Evolutionary conservation across 53 echinoderm and acorn worm genomes (phyloP), one percentile per base, ranked within the genome.

Genomic region (Arbacia lixula): DNA sequence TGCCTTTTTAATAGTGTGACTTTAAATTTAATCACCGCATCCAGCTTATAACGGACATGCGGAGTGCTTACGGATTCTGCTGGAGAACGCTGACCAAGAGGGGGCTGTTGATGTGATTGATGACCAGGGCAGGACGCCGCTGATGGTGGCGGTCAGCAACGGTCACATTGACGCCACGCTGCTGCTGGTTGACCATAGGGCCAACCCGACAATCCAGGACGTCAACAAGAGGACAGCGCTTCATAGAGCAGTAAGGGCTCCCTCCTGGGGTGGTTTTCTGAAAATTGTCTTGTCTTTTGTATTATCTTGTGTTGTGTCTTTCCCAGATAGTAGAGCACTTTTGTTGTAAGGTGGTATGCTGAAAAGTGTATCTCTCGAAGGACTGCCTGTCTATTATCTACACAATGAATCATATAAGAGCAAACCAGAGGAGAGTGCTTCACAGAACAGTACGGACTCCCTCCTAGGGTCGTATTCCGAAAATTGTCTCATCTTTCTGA

Each of bases 31-130:
- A 24, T 56, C 36, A n/a, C 14, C 37, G n/a, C 38, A 0, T 0
- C 21, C 22, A 97, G 97, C 93, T 11, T 98, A 98, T 78, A 98
- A 98, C 60, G 98, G 98, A n/a, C 98, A 98, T 77, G 90, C 98
- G 0, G 98, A 98, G 41, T 98, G 98, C 72, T 72, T 98, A 8
- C 64, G 94, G 39, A 91, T 98, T 11, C 87, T 98, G 5, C 86
- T 94, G 36, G 94, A 94, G 62, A 98, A 98, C 32, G 94, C 94
- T 1, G 98, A 98, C 12, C 86, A 88, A 22, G 88, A 90, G n/a
- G 90, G 90, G 21, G 91, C 93, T 11, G 98, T 98, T 1, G 94
- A 98, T 66, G 86, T 90, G 21, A 60, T 94, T 12, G 98, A 98
- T 65, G 94, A 97, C 21, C 98, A 98, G 73, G 86, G 89, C 22